These are phyloP conservation scores for Eumerus sabulonum DNA, from an alignment of 2,888 invertebrate species.

Conservation along the genomic window DNA sequence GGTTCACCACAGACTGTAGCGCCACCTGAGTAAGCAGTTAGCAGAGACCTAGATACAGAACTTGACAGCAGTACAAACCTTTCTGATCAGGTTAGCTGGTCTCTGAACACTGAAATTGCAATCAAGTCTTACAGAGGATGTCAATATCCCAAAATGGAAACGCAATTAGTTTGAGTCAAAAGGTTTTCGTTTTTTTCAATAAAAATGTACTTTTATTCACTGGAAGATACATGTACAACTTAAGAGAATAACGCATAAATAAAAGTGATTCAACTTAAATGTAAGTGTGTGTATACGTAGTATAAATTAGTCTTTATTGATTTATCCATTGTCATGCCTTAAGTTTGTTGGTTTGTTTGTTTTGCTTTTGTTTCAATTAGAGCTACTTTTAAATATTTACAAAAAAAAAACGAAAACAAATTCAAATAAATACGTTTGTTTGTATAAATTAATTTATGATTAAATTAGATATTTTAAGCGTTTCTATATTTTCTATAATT, in stretches of 20 bases:
- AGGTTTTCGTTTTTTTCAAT: slow-evolving; percentile 18
- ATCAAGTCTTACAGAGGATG: too few relatives aligned
- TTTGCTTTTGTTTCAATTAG: slow-evolving; percentile 18
- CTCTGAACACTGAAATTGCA: too few relatives aligned
- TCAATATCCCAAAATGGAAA: too few relatives aligned
- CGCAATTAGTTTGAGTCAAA: not conserved
- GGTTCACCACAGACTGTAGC: too few relatives aligned
- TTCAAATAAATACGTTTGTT: slow-evolving; percentile 36
- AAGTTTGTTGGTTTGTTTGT: slow-evolving; percentile 58
- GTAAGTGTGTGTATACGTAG: slow-evolving; percentile 18
- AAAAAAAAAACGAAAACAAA: too few relatives aligned
- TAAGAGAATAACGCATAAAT: slow-evolving; percentile 51
- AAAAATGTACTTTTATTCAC: slow-evolving; percentile 62
- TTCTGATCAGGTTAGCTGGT: too few relatives aligned
- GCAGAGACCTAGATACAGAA: too few relatives aligned
- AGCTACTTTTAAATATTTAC: slow-evolving; percentile 25
- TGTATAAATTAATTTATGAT: slow-evolving; percentile 48
- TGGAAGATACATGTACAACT: slow-evolving; percentile 65
- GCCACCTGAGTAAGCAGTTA: too few relatives aligned
- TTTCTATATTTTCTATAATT: slow-evolving; percentile 39
- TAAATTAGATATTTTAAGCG: slow-evolving; percentile 57
- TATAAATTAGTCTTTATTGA: slow-evolving; percentile 21
- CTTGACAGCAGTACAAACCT: too few relatives aligned
- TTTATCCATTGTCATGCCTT: slow-evolving; percentile 29
- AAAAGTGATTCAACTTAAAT: slow-evolving; percentile 46